Conservation (phyloP, 1,140 invertebrate species). For the Ganaspis sp. region DNA sequence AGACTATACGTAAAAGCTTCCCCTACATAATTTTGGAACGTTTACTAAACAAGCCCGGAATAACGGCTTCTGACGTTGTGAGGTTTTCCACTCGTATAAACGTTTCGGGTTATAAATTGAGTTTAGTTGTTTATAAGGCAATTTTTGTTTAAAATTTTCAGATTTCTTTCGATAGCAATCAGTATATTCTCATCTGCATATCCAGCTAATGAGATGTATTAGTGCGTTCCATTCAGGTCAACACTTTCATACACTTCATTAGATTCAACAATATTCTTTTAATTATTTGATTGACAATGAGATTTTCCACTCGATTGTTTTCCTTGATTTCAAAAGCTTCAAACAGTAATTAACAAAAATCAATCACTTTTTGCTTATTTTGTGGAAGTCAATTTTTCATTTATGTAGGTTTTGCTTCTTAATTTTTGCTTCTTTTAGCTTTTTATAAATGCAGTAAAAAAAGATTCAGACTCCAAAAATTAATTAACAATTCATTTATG, state of each 20-base stretch:
- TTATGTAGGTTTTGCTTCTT: no score
- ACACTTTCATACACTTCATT: not conserved
- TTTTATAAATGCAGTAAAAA: no score
- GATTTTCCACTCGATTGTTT: no score
- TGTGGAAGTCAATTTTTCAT: no score
- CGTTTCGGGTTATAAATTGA: not conserved
- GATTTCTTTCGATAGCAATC: not conserved
- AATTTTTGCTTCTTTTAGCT: no score
- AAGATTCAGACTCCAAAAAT: no score
- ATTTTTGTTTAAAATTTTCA: not conserved
- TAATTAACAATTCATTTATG: no score
- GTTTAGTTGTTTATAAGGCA: not conserved
- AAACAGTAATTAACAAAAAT: no score
- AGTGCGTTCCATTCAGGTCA: not conserved
- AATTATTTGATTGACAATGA: no score
- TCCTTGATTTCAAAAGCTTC: no score
- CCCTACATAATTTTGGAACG: constrained; percentile 21
- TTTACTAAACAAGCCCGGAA: constrained; percentile 24
- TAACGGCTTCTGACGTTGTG: constrained; percentile 9
- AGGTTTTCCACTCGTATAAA: constrained; percentile 1
- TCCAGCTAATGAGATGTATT: not conserved
- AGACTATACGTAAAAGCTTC: not conserved
- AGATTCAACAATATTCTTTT: no score
- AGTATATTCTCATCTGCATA: not conserved
- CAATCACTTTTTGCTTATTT: no score